A percentile compares a stretch with the other conserved stretches of the same genome.
phyloP scores from a whole-genome alignment of 2,888 invertebrate species.

The Sarcophaga caerulescens region DNA sequence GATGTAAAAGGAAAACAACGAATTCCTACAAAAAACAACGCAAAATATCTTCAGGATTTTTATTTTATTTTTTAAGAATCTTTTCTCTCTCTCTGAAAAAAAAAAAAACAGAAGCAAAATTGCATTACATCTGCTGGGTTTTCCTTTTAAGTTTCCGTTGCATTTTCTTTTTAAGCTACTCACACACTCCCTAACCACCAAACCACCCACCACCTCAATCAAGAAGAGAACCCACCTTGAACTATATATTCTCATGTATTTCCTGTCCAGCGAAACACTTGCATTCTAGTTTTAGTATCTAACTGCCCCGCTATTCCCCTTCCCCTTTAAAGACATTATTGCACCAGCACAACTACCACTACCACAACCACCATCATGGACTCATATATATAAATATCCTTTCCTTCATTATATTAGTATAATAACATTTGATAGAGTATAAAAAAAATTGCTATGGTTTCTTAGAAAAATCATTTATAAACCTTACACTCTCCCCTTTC shows the following conservation, averaged over 20 bases:
- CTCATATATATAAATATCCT: not conserved
- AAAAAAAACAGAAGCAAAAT: slow-evolving; percentile 9
- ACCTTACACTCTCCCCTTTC: not conserved
- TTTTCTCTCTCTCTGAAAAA: not conserved
- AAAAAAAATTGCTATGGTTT: not conserved
- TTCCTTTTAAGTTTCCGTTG: slow-evolving; percentile 32
- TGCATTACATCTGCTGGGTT: slow-evolving; percentile 23
- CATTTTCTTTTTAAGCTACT: not conserved
- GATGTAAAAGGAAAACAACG: not conserved
- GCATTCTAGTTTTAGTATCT: not conserved
- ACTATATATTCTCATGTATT: not conserved
- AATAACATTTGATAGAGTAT: slow-evolving; percentile 15
- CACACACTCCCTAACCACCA: not conserved
- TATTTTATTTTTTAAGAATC: not conserved
- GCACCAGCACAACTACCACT: not conserved
- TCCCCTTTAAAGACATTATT: not conserved
- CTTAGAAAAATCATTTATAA: too few relatives aligned
- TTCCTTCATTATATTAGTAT: not conserved
- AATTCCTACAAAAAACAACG: not conserved
- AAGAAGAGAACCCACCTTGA: not conserved
- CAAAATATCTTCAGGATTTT: not conserved
- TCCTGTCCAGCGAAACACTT: not conserved
- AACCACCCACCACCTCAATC: too few relatives aligned
- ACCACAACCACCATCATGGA: not conserved
- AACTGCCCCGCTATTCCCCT: not conserved